phyloP scores from a whole-genome alignment of 2,888 invertebrate species.

The Tubulanus polymorphus region DNA sequence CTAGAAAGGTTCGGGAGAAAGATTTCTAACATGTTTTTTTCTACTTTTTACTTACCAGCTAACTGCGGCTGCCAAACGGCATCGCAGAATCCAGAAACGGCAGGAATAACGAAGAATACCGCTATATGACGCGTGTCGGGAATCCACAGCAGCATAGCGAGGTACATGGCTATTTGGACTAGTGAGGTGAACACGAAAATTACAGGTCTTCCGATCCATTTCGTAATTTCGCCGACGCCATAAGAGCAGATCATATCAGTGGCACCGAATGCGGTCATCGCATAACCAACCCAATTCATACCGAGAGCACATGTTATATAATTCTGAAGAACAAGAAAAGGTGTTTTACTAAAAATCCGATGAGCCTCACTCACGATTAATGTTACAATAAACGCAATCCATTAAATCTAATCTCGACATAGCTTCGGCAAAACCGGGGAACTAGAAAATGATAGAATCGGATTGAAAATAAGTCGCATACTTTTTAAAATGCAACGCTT shows the following conservation, averaged over 20 bases:
- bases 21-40: not conserved
- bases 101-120: constrained; percentile 28
- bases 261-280: constrained; percentile 39
- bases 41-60: constrained; percentile 22
- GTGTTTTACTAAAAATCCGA: too few relatives aligned
- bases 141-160: constrained; percentile 23
- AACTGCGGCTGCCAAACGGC: constrained; percentile 31
- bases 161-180: constrained; percentile 23
- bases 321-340: constrained; percentile 26
- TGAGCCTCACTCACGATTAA: too few relatives aligned
- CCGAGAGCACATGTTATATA: constrained; percentile 41
- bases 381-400: too few relatives aligned
- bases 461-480: too few relatives aligned
- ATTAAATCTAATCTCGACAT: too few relatives aligned
- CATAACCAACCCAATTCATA: constrained; percentile 36
- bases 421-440: too few relatives aligned
- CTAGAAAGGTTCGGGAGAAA: too few relatives aligned
- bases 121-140: constrained; percentile 17
- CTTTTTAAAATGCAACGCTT: too few relatives aligned
- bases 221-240: constrained; percentile 26
- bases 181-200: constrained; percentile 23
- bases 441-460: too few relatives aligned
- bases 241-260: constrained; percentile 32
- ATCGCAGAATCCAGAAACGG: constrained; percentile 29
- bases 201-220: constrained; percentile 23